Conservation (phyloP, 2,113 vertebrate species). For the Chlorodrepanis virens region DNA sequence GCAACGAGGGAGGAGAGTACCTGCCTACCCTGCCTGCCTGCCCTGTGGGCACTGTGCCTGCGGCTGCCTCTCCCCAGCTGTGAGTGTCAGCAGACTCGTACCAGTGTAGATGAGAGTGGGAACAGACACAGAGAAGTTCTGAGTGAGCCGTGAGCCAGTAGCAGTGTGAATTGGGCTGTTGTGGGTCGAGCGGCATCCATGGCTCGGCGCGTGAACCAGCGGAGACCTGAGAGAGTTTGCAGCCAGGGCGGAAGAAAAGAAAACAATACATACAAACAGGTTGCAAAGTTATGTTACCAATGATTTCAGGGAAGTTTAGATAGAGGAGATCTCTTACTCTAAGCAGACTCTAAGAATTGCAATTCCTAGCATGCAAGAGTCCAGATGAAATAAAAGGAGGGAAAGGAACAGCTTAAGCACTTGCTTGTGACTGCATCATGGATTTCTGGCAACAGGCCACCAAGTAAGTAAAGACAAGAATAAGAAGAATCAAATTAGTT, state of each 20-base stretch:
- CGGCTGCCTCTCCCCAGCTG: constrained; percentile 78
- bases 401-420: constrained; percentile 37
- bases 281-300: constrained; percentile 75
- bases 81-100: constrained; percentile 87
- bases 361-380: constrained; percentile 74
- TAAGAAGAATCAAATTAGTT: constrained; percentile 21
- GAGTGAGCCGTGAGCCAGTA: constrained; percentile 97
- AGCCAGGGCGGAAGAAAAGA: constrained; percentile 78
- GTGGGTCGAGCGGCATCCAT: constrained; percentile 99
- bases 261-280: constrained; percentile 81
- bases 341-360: constrained; percentile 56
- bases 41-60: constrained; percentile 70
- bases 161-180: constrained; percentile 99
- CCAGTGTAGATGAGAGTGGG: constrained; percentile 99
- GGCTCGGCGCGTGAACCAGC: constrained; percentile 89
- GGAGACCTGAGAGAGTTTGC: constrained; percentile 93
- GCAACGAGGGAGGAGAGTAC: constrained; percentile 63
- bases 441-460: constrained; percentile 25
- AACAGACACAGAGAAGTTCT: constrained; percentile 99
- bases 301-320: constrained; percentile 66
- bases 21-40: constrained; percentile 86
- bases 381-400: constrained; percentile 46
- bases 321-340: constrained; percentile 66
- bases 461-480: constrained; percentile 56
- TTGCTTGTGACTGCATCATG: constrained; percentile 30